These are phyloP conservation scores for Sebastes steindachneri DNA, from an alignment of 2,797 vertebrate species.

Conservation along the genomic window DNA sequence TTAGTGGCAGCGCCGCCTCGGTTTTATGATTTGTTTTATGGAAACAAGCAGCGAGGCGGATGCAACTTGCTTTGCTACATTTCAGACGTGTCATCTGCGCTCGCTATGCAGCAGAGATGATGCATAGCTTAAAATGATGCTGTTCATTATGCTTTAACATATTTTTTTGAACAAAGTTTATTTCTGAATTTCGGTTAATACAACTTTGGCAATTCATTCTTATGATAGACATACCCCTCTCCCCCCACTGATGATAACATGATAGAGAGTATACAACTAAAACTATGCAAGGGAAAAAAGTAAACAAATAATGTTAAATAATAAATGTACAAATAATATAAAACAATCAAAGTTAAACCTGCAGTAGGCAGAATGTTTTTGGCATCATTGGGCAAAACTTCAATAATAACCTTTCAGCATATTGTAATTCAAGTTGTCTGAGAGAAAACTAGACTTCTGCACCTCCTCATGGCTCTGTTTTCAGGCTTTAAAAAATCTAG, in stretches of 20 bases:
- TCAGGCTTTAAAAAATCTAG: too few species aligned
- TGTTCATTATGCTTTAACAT: neutral
- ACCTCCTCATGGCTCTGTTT: too few species aligned
- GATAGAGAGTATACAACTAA: neutral
- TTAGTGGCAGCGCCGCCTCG: slow-evolving; percentile 7
- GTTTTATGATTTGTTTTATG: slow-evolving; percentile 24
- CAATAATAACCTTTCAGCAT: too few species aligned
- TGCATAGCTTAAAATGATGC: neutral
- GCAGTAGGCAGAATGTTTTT: too few species aligned
- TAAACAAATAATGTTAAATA: too few species aligned
- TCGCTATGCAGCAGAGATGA: neutral
- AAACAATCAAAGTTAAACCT: neutral
- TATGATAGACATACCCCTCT: neutral
- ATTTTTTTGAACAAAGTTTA: neutral
- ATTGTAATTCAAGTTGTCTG: too few species aligned
- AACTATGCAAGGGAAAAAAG: neutral
- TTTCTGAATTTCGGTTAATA: neutral
- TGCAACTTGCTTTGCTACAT: slow-evolving; percentile 1
- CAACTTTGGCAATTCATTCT: neutral
- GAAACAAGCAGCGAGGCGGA: slow-evolving; percentile 14
- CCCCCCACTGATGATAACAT: neutral
- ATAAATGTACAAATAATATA: neutral
- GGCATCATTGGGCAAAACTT: too few species aligned
- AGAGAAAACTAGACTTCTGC: too few species aligned
- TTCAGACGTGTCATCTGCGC: neutral